phyloP scores from a whole-genome alignment of 2,113 vertebrate species.

The Pungitius pungitius region DNA sequence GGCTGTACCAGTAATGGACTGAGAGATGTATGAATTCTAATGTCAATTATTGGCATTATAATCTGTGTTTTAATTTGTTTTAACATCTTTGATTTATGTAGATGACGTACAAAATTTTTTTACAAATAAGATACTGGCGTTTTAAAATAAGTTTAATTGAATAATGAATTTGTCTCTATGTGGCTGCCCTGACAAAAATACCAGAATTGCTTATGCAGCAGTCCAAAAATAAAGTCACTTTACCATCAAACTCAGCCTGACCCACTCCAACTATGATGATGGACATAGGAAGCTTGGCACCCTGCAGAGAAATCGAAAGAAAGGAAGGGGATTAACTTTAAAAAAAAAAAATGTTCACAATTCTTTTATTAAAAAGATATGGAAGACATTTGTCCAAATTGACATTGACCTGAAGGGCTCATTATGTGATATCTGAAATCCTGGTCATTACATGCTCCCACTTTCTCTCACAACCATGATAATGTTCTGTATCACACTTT shows the following conservation, averaged over 20 bases:
- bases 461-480: slow-evolving; percentile 13
- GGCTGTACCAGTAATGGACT: slow-evolving; percentile 19
- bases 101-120: neutral
- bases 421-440: slow-evolving; percentile 30
- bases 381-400: neutral
- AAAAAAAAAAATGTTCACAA: neutral
- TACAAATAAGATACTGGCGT: neutral
- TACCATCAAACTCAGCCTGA: slow-evolving; percentile 80
- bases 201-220: neutral
- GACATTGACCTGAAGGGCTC: slow-evolving; percentile 13
- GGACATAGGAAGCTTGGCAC: slow-evolving; percentile 78
- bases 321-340: neutral
- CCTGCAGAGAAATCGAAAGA: slow-evolving; percentile 57
- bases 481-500: slow-evolving; percentile 29
- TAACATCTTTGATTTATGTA: slow-evolving; percentile 5
- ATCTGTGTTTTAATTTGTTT: slow-evolving; percentile 19
- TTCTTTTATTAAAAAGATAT: neutral
- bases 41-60: slow-evolving; percentile 23
- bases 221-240: neutral
- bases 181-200: neutral
- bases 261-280: slow-evolving; percentile 81
- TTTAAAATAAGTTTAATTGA: neutral
- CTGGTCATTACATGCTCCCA: slow-evolving; percentile 12
- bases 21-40: slow-evolving; percentile 19
- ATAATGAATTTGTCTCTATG: neutral